These are phyloP conservation scores for Sinelater perroti DNA, from an alignment of 2,888 invertebrate genomes.

Conservation along the genomic window DNA sequence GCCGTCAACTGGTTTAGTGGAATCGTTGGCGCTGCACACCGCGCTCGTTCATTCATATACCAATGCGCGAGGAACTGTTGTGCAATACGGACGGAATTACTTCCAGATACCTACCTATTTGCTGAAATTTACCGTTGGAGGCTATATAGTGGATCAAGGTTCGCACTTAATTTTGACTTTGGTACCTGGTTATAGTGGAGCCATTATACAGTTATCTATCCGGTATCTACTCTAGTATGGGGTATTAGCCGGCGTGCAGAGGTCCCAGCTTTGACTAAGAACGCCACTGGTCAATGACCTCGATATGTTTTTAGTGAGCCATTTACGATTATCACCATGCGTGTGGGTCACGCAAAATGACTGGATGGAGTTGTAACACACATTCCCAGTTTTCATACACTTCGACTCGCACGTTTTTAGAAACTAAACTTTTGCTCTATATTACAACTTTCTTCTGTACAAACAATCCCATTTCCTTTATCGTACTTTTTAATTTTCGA, in stretches of 20 bases:
- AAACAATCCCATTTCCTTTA: too few relatives aligned
- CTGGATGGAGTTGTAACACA: too few relatives aligned
- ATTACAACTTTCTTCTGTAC: too few relatives aligned
- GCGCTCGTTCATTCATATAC: conserved; percentile 58
- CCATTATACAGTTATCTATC: conserved; percentile 55
- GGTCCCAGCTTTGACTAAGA: conserved; percentile 53
- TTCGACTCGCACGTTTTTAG: too few relatives aligned
- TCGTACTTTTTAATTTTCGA: too few relatives aligned
- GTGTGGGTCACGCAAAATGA: too few relatives aligned
- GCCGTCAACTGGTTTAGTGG: conserved; percentile 43
- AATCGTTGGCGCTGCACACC: conserved; percentile 41
- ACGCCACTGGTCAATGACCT: conserved; percentile 54
- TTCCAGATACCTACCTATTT: conserved; percentile 45
- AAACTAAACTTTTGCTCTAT: too few relatives aligned
- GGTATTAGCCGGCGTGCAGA: conserved; percentile 44
- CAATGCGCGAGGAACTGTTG: conserved; percentile 54
- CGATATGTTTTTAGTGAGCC: conserved; percentile 28
- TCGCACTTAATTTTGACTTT: conserved; percentile 47
- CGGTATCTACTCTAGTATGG: conserved; percentile 50
- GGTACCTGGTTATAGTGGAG: conserved; percentile 50
- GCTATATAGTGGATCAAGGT: conserved; percentile 49
- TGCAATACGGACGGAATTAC: conserved; percentile 59
- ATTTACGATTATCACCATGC: too few relatives aligned
- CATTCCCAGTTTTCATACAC: too few relatives aligned
- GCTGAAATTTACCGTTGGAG: conserved; percentile 59